Evolutionary conservation across 2,797 vertebrate species (phyloP), one percentile per base, ranked within the genome.

Genomic region (Malacoraja senta): DNA sequence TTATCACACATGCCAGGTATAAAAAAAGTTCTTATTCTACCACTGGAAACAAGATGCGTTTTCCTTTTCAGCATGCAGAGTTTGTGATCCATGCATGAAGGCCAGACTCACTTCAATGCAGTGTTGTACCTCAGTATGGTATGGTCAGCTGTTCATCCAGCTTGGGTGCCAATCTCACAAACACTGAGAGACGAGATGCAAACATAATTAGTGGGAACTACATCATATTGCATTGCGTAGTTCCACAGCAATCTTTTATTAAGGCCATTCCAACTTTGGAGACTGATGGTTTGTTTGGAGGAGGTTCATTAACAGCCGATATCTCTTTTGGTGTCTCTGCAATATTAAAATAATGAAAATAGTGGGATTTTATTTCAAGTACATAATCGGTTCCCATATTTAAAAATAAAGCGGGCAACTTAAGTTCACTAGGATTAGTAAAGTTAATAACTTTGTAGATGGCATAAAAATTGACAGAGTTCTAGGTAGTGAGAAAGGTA

Each of bases 201-300:
- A 15, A 72, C 24, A 26, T 72, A 68, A 13, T 10, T 29, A 35
- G 44, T 8, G 90, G 53, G 38, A 53, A 29, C 83, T 98, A 99
- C 99, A 99, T 99, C 95, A 99, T 95, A 77, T 94, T 96, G 94
- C 98, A 99, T 94, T 98, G 98, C 63, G 98, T 97, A 95, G 97
- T 96, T 93, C 99, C 99, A 7, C 99, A 99, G 97, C 99, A 99
- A 96, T 99, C 99, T 95, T 98, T 99, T 93, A 99, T 98, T 94
- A 99, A 96, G 79, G 98, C 97, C 93, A 96, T 95, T 93, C 98
- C 98, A 29, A 98, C 98, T 95, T 98, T 98, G 95, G 97, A 96
- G 94, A 99, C 96, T 58, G 97, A 98, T 26, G 98, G 98, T 96
- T 99, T 99, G 97, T 97, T 98, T 83, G 97, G 96, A 65, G 98